These are phyloP conservation scores for Calephelis perditalis DNA, from an alignment of 2,888 invertebrate species.

Conservation along the genomic window DNA sequence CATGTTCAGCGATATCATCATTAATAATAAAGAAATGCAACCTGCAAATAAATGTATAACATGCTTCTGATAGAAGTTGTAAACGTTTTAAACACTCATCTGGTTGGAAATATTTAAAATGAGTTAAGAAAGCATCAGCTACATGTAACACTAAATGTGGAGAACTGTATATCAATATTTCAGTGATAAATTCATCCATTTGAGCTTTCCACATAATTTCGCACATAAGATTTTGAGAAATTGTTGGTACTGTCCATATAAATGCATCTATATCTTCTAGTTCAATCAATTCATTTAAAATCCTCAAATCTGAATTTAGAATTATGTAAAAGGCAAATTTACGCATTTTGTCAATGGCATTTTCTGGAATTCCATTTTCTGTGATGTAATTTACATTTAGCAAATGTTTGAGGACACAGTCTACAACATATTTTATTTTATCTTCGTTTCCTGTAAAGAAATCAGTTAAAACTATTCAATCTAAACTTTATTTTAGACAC, in stretches of 20 bases:
- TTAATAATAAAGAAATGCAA: conserved; percentile 47
- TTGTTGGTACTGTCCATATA: conserved; percentile 56
- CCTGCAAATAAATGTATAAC: conserved; percentile 50
- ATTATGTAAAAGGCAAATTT: conserved; percentile 57
- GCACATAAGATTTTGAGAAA: conserved; percentile 57
- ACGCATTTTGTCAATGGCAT: conserved; percentile 37
- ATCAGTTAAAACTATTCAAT: conserved; percentile 1
- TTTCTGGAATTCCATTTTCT: conserved; percentile 36
- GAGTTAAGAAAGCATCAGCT: conserved; percentile 46
- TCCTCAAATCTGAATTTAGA: conserved; percentile 53
- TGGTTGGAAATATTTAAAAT: conserved; percentile 56
- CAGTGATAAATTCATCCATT: conserved; percentile 52
- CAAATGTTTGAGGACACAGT: conserved; percentile 44
- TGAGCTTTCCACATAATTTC: conserved; percentile 58
- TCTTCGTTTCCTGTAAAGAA: conserved; percentile 61
- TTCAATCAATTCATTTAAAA: conserved; percentile 48
- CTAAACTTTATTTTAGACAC: too few relatives aligned
- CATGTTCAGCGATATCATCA: conserved; percentile 34
- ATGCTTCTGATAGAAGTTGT: conserved; percentile 42
- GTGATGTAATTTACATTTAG: conserved; percentile 43
- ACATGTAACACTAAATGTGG: conserved; percentile 55
- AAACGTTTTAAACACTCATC: conserved; percentile 45
- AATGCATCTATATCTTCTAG: conserved; percentile 50
- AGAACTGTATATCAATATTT: conserved; percentile 49
- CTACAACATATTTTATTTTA: conserved; percentile 44